A percentile compares a stretch with the other conserved stretches of the same genome.
Conservation (phyloP, 2,113 vertebrate species). For the Neopipo cinnamomea region DNA sequence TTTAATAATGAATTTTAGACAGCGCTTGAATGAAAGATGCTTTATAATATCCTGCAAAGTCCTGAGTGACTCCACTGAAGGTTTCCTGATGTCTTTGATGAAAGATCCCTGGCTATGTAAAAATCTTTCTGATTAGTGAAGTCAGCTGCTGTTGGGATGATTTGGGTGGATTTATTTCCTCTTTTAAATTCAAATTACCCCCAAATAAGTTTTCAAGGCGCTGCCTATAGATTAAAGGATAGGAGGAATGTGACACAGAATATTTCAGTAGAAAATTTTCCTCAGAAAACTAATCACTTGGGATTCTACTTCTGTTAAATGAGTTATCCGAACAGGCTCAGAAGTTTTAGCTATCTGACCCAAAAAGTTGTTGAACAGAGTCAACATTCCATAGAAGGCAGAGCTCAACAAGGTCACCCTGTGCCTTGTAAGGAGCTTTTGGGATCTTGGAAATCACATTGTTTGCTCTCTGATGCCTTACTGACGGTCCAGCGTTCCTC, state of each 20-base stretch:
- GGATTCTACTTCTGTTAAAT: constrained; percentile 22
- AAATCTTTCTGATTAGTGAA: constrained; percentile 53
- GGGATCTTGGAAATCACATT: background rate
- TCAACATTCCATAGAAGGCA: background rate
- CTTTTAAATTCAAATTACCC: constrained; percentile 66
- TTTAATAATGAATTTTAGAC: constrained; percentile 2
- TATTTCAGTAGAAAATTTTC: constrained; percentile 45
- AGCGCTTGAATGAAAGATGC: background rate
- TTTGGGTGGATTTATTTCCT: constrained; percentile 49
- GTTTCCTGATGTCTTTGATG: constrained; percentile 36
- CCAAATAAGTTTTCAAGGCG: constrained; percentile 57
- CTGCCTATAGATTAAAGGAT: constrained; percentile 57
- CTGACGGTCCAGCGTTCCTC: background rate
- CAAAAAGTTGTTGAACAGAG: background rate
- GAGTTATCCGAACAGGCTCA: background rate
- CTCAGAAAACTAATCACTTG: constrained; percentile 37
- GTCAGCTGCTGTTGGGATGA: constrained; percentile 32
- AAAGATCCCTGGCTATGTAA: constrained; percentile 35
- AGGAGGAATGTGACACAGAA: constrained; percentile 36
- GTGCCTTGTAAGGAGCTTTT: background rate
- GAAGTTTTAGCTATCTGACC: background rate
- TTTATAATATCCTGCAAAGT: constrained; percentile 27
- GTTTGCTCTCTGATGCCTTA: background rate
- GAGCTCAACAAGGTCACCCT: background rate
- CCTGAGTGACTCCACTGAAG: background rate